These are phyloP conservation scores for Aptenodytes forsteri DNA, from an alignment of 2,113 vertebrate genomes.

Conservation along the genomic window DNA sequence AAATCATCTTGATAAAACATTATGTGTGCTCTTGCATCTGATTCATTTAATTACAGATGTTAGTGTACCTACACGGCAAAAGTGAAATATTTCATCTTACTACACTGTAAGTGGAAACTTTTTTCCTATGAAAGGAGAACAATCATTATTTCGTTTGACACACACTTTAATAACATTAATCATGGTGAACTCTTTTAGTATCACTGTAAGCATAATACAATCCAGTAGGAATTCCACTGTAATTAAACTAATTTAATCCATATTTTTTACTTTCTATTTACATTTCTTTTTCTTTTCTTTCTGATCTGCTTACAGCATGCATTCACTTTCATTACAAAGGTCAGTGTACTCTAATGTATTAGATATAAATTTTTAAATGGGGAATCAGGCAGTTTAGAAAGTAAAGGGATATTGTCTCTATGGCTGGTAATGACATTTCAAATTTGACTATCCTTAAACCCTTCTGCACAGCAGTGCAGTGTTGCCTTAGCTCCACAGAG, in stretches of 20 bases:
- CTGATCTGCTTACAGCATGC: neutral
- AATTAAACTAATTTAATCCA: conserved; percentile 46
- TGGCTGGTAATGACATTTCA: neutral
- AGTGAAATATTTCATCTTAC: neutral
- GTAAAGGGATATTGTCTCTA: neutral
- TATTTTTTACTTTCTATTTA: conserved; percentile 16
- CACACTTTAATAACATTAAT: conserved; percentile 39
- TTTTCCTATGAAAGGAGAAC: conserved; percentile 5
- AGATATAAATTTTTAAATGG: neutral
- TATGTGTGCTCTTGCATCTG: neutral
- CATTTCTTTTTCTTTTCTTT: conserved; percentile 25
- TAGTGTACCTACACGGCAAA: neutral
- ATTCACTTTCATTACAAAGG: conserved; percentile 39
- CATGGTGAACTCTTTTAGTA: neutral
- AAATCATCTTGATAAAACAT: neutral
- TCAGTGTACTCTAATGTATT: neutral
- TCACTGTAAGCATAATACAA: neutral
- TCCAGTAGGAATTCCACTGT: conserved; percentile 10
- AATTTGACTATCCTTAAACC: neutral
- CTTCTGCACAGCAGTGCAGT: neutral
- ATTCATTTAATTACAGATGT: neutral
- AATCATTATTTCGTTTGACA: conserved; percentile 30
- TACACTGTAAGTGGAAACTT: neutral
- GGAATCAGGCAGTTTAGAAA: neutral
- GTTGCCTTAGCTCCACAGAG: neutral